Evolutionary conservation across 23 tunicate genomes (phyloP), one percentile per base, ranked within the genome.

Genomic region (Halocynthia aurantium): DNA sequence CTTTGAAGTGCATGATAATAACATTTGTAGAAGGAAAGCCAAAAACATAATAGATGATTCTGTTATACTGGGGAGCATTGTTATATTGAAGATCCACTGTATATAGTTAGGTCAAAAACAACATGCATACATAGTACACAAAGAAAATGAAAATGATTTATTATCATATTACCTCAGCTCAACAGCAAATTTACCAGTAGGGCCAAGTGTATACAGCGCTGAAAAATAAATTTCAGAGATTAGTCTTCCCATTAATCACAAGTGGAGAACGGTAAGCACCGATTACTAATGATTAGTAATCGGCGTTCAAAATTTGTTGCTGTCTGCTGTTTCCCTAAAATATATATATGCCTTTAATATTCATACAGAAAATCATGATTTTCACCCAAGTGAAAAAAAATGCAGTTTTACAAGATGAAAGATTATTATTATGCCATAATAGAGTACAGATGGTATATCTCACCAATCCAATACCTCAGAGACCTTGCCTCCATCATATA

Each of bases 111-210:
- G 44, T 31, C 4, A 31, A 31, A 31, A 31, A 31, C 44, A 31
- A 31, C 4, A 0, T 31, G 44, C 44, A 31, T 31, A 0, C 44
- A 31, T 31, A 31, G 44, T 31, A 31, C 44, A 31, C 44, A 31
- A 1, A 31, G 44, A 31, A n/a, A 31, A 31, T 31, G 44, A 31
- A 31, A 31, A 31, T 31, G 44, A 31, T 31, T 0, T 31, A 31
- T 31, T 31, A n/a, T 2, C 2, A 8, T 18, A n/a, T 76, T 78
- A 69, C 76, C 76, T 81, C 20, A 94, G 71, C 55, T 94, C 99
- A 18, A 94, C 99, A 31, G 82, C 84, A 72, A 94, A 88, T 61
- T 94, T 94, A 40, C 99, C 99, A 52, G 84, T 63, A 4, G 90
- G 87, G 8, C 99, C 81, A 8, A 74, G 57, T 50, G 78, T 74